Base-by-base conservation (phyloP, 1,140 invertebrate species). In the Drosophila bipectinata region DNA sequence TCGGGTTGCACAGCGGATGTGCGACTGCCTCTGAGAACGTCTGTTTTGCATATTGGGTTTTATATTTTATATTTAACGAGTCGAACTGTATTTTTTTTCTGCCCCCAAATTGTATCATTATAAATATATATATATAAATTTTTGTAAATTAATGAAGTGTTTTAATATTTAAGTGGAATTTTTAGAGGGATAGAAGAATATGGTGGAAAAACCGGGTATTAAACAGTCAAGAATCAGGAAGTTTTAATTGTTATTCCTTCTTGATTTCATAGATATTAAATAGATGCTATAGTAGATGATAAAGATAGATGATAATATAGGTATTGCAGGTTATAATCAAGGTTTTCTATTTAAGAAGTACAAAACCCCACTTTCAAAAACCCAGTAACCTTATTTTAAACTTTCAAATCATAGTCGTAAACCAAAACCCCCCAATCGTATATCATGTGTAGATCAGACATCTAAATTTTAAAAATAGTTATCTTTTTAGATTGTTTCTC, bases 401-500 rank as follows among this genome's bases (percentile, higher is more conserved):
- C 32, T 34, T 3, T 34, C 8, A 34, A 34, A 34, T 10, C 3
- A 9, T 28, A 32, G 8, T 32, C 32, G 7, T 8, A 10, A 10
- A 9, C 9, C 32, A 1, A 3, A 32, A 32, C 1, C 8, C 10
- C 7, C 3, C 32, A 69, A 24, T 56, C 26, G 10, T 21, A 7
- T 39, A 30, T 69, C 30, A 56, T 67, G 41, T 39, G 26, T 24
- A 30, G n/a, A 15, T 4, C 39, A 8, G 0, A 68, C 63, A 68
- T 8, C 67, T 12, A 69, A 69, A 69, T 69, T 69, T 41, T 3
- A 67, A 67, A 52, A 48, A 3, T 6, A 52, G 18, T 32, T 32
- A 6, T 1, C 69, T 44, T 69, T 44, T 49, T 45, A 21, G 12
- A 32, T 63, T 67, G 63, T 59, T 67, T 64, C 45, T 52, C 2